These are phyloP conservation scores for Sinocyclocheilus rhinocerous DNA, from an alignment of 2,113 vertebrate species.

Conservation along the genomic window DNA sequence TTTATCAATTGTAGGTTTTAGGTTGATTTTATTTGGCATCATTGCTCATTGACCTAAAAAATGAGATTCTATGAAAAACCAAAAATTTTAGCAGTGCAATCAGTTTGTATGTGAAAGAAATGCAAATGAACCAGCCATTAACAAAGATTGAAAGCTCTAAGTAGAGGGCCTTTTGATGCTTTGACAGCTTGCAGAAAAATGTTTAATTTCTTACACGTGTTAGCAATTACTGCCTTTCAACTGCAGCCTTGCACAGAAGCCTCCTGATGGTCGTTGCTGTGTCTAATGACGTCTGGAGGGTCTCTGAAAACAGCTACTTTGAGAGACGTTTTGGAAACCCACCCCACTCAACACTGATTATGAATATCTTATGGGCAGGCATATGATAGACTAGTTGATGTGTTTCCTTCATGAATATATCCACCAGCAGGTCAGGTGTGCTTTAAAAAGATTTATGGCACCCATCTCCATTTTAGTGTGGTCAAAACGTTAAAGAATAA, in stretches of 20 bases:
- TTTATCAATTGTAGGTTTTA: background rate
- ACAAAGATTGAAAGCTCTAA: constrained; percentile 18
- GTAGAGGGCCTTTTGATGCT: constrained; percentile 15
- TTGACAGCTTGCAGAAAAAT: background rate
- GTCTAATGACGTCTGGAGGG: background rate
- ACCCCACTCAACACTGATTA: background rate
- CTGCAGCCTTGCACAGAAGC: background rate
- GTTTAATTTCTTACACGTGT: constrained; percentile 21
- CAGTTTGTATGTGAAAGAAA: constrained; percentile 16
- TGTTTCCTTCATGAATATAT: constrained; percentile 12
- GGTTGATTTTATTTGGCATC: constrained; percentile 17
- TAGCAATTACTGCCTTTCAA: constrained; percentile 26
- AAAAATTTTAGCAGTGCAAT: background rate
- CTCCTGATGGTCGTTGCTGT: constrained; percentile 14
- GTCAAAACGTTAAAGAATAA: background rate
- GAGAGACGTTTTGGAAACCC: constrained; percentile 3
- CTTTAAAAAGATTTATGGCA: background rate
- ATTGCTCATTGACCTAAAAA: background rate
- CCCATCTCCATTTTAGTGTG: background rate
- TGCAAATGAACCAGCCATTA: constrained; percentile 22
- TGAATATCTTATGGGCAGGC: constrained; percentile 11
- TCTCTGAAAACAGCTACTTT: constrained; percentile 4
- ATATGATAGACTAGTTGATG: background rate
- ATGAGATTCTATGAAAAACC: background rate
- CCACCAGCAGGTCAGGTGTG: background rate